phyloP scores from a whole-genome alignment of 2,797 vertebrate genomes.

The Brotogeris chrysoptera region DNA sequence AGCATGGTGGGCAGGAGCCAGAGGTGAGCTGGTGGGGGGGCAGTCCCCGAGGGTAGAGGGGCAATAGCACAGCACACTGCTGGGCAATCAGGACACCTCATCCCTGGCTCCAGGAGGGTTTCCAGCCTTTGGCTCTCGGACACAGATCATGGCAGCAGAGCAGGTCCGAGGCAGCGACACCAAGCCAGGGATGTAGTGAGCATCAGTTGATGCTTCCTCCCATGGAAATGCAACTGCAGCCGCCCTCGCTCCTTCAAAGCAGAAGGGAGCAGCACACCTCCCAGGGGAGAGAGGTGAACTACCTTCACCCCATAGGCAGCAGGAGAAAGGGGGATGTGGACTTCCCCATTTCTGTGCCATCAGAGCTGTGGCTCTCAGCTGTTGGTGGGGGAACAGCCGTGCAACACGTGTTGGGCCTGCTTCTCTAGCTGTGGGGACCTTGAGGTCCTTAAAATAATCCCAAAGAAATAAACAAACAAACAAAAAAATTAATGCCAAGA shows the following conservation, averaged over 20 bases:
- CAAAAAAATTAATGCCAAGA: conserved; percentile 4
- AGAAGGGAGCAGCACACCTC: not conserved
- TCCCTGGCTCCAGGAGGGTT: not conserved
- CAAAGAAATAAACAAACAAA: conserved; percentile 63
- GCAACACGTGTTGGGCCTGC: not conserved
- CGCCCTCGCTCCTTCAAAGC: no score
- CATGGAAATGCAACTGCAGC: accelerated
- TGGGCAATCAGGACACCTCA: not conserved
- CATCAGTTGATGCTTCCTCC: accelerated
- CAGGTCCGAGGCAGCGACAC: accelerated
- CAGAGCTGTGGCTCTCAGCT: not conserved
- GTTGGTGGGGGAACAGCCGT: not conserved
- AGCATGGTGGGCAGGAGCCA: not conserved
- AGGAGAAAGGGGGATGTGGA: not conserved
- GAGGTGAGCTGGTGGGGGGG: not conserved
- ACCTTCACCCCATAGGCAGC: not conserved
- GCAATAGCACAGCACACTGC: not conserved
- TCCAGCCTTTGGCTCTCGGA: not conserved
- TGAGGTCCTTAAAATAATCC: conserved; percentile 59
- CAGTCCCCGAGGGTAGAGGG: not conserved
- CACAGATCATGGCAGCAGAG: not conserved
- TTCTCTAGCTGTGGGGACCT: conserved; percentile 16
- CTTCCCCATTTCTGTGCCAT: not conserved
- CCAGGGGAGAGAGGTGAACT: not conserved
- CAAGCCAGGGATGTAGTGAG: not conserved